phyloP scores from a whole-genome alignment of 1,140 invertebrate species.

The Druon quercuslanigerum region DNA sequence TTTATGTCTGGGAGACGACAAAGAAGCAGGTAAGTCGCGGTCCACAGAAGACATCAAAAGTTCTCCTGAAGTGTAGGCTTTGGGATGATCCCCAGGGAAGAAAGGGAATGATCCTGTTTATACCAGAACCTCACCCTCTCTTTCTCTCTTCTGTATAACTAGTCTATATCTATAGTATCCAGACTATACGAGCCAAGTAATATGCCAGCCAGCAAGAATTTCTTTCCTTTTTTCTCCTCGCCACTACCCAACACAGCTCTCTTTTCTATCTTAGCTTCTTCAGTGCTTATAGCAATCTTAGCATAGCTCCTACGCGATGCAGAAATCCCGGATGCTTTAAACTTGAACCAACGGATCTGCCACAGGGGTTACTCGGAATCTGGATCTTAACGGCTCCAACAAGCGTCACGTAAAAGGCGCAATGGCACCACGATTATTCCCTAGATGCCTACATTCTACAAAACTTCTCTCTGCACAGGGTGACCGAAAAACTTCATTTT shows the following conservation, averaged over 20 bases:
- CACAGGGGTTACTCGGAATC: slow-evolving; percentile 37
- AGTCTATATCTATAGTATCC: background rate
- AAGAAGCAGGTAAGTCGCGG: background rate
- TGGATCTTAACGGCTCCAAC: slow-evolving; percentile 40
- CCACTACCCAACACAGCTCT: background rate
- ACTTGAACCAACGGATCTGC: slow-evolving; percentile 26
- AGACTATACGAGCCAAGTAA: background rate
- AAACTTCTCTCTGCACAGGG: too few relatives aligned
- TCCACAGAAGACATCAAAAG: slow-evolving; percentile 41
- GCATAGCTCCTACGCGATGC: slow-evolving; percentile 2
- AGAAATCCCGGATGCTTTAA: background rate
- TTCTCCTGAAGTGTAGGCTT: slow-evolving; percentile 45
- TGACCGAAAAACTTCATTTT: too few relatives aligned
- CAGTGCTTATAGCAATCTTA: slow-evolving; percentile 2
- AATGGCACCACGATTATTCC: slow-evolving; percentile 14
- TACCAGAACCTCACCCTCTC: slow-evolving; percentile 39
- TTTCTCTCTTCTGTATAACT: slow-evolving; percentile 10
- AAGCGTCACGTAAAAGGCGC: slow-evolving; percentile 21
- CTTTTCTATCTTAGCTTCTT: background rate
- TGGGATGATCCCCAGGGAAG: slow-evolving; percentile 63
- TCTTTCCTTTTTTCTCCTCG: too few relatives aligned
- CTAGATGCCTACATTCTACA: too few relatives aligned
- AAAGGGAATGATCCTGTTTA: slow-evolving; percentile 67
- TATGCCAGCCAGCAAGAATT: too few relatives aligned
- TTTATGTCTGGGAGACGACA: slow-evolving; percentile 1